Base-by-base conservation (phyloP, 2,888 invertebrate species). In the Drosophila subsilvestris region DNA sequence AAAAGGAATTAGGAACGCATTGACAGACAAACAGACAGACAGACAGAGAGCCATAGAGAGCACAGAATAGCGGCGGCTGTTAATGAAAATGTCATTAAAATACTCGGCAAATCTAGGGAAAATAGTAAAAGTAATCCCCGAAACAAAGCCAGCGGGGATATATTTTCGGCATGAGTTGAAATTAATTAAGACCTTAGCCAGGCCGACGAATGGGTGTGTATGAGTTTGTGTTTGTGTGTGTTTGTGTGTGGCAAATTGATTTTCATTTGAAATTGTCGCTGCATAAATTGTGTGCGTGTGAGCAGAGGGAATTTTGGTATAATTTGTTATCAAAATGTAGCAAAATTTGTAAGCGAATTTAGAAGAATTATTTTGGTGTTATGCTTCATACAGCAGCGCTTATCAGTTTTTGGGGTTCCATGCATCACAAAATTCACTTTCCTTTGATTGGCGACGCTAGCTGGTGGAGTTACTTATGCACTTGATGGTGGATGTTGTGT, bases 1-100 rank as follows among this genome's bases (percentile, higher is more conserved):
- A 77, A 80, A 82, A 50, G 63, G 74, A 75, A 83, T 81, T 75
- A 78, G 76, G 76, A 59, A 54, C 78, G 78, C 72, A 79, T 81
- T 71, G 70, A 54, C 32, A 60, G 43, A 49, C 20, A 48, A 10
- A 14, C 57, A 32, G 18, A 27, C 17, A 44, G 37, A 43, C 14
- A 56, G 60, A 29, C 10, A 54, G 53, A 48, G 22, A 63, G 25
- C 25, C 20, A 20, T 2, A 25, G 27, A n/a, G 20, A 47, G 32
- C 59, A 63, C 62, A 73, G 60, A 65, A 79, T 61, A 50, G 61
- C 70, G 56, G 65, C 61, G 62, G 53, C 73, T 83, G 76, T 78
- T 83, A 83, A 85, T 84, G 79, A 85, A 84, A 85, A 75, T 78
- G 80, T 67, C 82, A 84, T 84, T 85, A 84, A 85, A 84, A 82